These are phyloP conservation scores for Pocillopora damicornis DNA, from an alignment of 64 coral and sea anemone species.

Conservation along the genomic window DNA sequence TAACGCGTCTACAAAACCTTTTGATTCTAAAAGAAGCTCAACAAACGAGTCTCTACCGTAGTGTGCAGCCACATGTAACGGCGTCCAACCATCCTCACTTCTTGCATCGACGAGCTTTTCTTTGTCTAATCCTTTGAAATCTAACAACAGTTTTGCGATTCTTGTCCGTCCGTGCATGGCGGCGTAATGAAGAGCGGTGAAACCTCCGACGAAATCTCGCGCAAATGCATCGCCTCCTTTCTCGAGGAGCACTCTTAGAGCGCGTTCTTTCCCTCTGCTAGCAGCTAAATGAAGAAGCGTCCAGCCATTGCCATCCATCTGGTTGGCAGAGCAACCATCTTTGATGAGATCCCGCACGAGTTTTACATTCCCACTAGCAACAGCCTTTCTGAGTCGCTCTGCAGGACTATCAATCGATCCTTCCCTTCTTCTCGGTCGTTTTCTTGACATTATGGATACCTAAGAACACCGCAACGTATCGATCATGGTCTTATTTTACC, in stretches of 20 bases:
- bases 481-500: slow-evolving; percentile 6
- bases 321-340: slow-evolving; percentile 76
- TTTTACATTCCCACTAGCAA: slow-evolving; percentile 80
- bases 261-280: slow-evolving; percentile 79
- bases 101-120: slow-evolving; percentile 85
- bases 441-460: slow-evolving; percentile 36
- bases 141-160: slow-evolving; percentile 75
- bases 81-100: slow-evolving; percentile 94
- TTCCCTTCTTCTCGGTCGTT: slow-evolving; percentile 32
- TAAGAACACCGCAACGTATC: slow-evolving; percentile 16
- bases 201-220: slow-evolving; percentile 76
- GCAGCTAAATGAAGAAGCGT: slow-evolving; percentile 82
- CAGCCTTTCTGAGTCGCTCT: slow-evolving; percentile 51
- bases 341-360: slow-evolving; percentile 76
- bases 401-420: slow-evolving; percentile 37
- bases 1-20: slow-evolving; percentile 72
- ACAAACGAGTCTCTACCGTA: slow-evolving; percentile 91
- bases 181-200: slow-evolving; percentile 88
- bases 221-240: slow-evolving; percentile 84
- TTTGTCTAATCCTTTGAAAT: slow-evolving; percentile 76
- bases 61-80: slow-evolving; percentile 84
- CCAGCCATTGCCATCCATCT: slow-evolving; percentile 87
- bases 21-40: slow-evolving; percentile 66
- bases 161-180: slow-evolving; percentile 90
- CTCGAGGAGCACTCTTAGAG: slow-evolving; percentile 78